Evolutionary conservation across 1,140 invertebrate species (phyloP).

Genomic region (Drosophila rufa): DNA sequence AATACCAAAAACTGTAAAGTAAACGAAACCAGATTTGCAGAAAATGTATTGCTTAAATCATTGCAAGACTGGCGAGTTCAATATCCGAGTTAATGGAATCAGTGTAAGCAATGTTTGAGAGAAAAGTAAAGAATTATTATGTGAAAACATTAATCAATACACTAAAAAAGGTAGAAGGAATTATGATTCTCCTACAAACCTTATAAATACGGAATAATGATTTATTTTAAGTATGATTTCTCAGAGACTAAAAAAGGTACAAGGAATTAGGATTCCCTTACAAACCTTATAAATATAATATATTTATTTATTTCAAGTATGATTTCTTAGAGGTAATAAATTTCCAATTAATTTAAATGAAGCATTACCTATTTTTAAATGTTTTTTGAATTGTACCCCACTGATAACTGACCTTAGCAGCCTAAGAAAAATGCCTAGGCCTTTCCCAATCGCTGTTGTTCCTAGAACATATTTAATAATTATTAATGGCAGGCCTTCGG

Average conservation of each 20-base stretch:
- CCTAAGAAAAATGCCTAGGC: neutral
- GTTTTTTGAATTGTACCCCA: too few relatives aligned
- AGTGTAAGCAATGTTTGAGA: too few relatives aligned
- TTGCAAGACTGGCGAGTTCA: neutral
- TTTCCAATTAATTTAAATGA: neutral
- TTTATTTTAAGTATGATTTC: too few relatives aligned
- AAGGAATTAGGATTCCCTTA: too few relatives aligned
- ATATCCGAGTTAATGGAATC: neutral
- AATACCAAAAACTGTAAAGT: conserved; percentile 13
- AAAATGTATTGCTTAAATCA: conserved; percentile 14
- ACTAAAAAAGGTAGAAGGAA: too few relatives aligned
- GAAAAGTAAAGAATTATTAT: too few relatives aligned
- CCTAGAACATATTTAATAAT: conserved; percentile 44
- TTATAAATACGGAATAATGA: too few relatives aligned
- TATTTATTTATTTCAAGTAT: neutral
- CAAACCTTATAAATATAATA: neutral
- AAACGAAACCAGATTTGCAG: conserved; percentile 10
- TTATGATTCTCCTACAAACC: too few relatives aligned
- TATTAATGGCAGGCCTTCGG: conserved; percentile 39
- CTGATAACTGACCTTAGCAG: neutral
- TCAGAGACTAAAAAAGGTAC: too few relatives aligned
- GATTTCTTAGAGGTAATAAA: neutral
- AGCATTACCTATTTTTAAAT: neutral
- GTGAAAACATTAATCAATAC: too few relatives aligned
- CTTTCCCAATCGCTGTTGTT: conserved; percentile 4